Conservation (phyloP, 2,888 invertebrate genomes). For the Drosophila formosana region DNA sequence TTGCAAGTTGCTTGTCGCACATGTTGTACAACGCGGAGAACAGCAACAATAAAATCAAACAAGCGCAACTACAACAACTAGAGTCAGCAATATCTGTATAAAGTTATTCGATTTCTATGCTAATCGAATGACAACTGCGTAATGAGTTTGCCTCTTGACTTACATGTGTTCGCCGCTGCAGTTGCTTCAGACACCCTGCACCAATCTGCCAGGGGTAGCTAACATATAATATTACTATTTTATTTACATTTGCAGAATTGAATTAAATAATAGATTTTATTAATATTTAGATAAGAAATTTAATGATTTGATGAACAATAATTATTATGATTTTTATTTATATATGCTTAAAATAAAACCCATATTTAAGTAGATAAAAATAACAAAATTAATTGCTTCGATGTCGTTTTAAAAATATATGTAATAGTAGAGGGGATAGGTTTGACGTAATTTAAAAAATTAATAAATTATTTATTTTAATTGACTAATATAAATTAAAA, state of each 20-base stretch:
- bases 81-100: conserved; percentile 20
- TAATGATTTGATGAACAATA: too few species aligned
- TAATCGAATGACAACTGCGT: conserved; percentile 72
- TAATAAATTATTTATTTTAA: too few species aligned
- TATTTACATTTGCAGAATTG: background rate
- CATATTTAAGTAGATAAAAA: too few species aligned
- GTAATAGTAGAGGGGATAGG: too few species aligned
- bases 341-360: background rate
- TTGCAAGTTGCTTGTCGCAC: conserved; percentile 15
- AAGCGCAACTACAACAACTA: conserved; percentile 8
- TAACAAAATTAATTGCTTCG: too few species aligned
- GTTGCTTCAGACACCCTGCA: conserved; percentile 23
- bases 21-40: conserved; percentile 1
- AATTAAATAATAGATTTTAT: too few species aligned
- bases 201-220: too few species aligned
- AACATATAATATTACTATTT: background rate
- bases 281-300: too few species aligned
- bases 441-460: too few species aligned
- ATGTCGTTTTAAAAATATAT: too few species aligned
- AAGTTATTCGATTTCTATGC: conserved; percentile 69
- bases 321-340: background rate
- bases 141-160: conserved; percentile 74
- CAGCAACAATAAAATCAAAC: conserved; percentile 9
- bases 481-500: too few species aligned
- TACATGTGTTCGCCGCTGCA: conserved; percentile 58